Conservation (phyloP, 2,113 vertebrate genomes). For the Theristicus caerulescens region DNA sequence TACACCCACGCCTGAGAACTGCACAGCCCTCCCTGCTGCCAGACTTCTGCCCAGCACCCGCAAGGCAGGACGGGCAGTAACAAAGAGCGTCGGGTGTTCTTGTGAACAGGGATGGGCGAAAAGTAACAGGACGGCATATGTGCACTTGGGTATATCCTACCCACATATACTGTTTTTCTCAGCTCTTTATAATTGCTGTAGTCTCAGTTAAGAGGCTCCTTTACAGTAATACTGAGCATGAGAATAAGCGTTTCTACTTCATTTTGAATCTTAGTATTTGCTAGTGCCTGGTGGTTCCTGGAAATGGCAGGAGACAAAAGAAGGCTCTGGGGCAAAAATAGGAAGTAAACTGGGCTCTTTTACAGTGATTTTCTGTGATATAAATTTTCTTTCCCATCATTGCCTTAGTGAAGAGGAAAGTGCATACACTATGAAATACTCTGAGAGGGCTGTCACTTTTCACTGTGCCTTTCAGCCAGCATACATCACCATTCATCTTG, state of each 20-base stretch:
- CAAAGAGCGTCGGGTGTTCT: neutral
- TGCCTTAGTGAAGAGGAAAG: neutral
- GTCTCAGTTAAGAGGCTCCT: neutral
- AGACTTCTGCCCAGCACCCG: neutral
- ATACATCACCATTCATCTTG: neutral
- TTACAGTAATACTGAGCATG: neutral
- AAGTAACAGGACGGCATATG: rapidly evolving
- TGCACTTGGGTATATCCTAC: neutral
- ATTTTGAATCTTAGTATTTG: neutral
- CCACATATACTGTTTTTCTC: neutral
- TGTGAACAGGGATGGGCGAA: neutral
- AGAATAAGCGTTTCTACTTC: neutral
- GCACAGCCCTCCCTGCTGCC: neutral
- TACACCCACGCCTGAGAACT: neutral
- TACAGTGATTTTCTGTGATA: neutral
- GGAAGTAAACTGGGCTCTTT: neutral
- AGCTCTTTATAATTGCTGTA: neutral
- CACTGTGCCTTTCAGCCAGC: neutral
- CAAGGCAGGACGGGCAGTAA: neutral
- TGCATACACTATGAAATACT: neutral
- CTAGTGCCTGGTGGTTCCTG: neutral
- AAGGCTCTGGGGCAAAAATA: neutral
- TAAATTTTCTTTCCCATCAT: neutral
- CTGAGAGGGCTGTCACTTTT: neutral
- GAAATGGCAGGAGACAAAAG: neutral